Base-by-base conservation (phyloP, 2,888 invertebrate genomes). In the Trachelus stipa region DNA sequence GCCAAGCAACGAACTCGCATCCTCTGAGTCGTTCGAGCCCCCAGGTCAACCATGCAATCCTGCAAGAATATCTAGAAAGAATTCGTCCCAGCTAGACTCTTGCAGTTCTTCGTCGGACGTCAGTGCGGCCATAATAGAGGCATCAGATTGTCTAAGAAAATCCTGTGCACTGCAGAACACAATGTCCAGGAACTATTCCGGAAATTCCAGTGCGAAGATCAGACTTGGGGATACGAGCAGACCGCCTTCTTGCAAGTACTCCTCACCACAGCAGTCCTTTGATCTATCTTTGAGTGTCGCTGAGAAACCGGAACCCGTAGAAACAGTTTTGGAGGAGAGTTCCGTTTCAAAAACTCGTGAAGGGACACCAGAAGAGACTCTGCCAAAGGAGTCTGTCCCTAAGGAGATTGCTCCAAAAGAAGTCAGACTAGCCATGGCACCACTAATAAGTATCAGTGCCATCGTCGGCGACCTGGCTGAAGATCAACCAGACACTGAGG, bases 71-170 rank as follows among this genome's bases (percentile, higher is more conserved):
- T 92, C 94, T 31, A 93, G 95, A 35, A 95, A 95, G 88, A 95
- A 95, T 90, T 95, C 95, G 6, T 92, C 93, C 23, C 93, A 93
- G 85, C 91, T 95, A 73, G 95, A 95, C 90, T 95, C 95, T 30
- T 95, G 94, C 87, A 94, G 95, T 88, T 95, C 95, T n/a, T 95
- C 95, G 15, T 96, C 96, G 33, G 96, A 96, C 89, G 94, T 95
- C 81, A 95, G 95, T 89, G 92, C 93, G 73, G 92, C 92, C 73
- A 89, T 92, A 35, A 89, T 92, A 80, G 94, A 93, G 89, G 93
- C 93, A 73, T 92, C 92, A 34, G 94, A 93, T 81, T 92, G 95
- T 84, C 92, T 95, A 85, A 93, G 94, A 84, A 94, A 95, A 80
- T 94, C 95, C 69, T 93, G 93, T 87, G 93, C 93, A 37, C 92